Conservation (phyloP, 1,140 invertebrate genomes). For the Atopsyche davidsoni region DNA sequence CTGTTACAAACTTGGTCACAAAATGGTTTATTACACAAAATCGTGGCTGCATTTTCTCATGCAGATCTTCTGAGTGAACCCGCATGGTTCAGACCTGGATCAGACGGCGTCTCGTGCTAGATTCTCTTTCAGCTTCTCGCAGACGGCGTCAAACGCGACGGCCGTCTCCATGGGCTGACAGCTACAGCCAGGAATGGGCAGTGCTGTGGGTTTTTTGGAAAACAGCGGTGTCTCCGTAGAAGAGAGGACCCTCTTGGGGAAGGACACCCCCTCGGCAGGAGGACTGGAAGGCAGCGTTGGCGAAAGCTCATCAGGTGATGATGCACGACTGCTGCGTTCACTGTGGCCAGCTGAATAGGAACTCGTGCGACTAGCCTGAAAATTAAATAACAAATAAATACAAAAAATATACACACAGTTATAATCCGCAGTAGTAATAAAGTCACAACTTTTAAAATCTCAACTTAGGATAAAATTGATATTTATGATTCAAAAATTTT, state of each 20-base stretch:
- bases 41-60: too few species aligned
- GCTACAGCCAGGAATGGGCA: constrained; percentile 25
- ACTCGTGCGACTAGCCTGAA: constrained; percentile 31
- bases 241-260: too few species aligned
- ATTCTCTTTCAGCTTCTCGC: constrained; percentile 9
- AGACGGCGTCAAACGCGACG: constrained; percentile 14
- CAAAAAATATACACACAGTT: neutral
- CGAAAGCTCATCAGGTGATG: constrained; percentile 52
- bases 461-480: too few species aligned
- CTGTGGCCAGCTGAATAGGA: constrained; percentile 44
- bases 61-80: too few species aligned
- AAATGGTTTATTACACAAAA: too few species aligned
- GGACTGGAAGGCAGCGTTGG: constrained; percentile 36
- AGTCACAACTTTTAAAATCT: too few species aligned
- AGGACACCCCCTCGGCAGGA: neutral
- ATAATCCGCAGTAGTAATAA: too few species aligned
- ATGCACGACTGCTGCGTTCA: constrained; percentile 49
- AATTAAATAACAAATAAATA: constrained; percentile 4
- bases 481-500: too few species aligned
- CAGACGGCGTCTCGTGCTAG: constrained; percentile 26
- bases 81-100: constrained; percentile 9
- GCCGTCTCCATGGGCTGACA: constrained; percentile 23
- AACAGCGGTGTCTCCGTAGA: constrained; percentile 1
- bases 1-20: too few species aligned
- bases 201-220: constrained; percentile 13